These are phyloP conservation scores for Sweltsa coloradensis DNA, from an alignment of 1,140 invertebrate species.

Conservation along the genomic window DNA sequence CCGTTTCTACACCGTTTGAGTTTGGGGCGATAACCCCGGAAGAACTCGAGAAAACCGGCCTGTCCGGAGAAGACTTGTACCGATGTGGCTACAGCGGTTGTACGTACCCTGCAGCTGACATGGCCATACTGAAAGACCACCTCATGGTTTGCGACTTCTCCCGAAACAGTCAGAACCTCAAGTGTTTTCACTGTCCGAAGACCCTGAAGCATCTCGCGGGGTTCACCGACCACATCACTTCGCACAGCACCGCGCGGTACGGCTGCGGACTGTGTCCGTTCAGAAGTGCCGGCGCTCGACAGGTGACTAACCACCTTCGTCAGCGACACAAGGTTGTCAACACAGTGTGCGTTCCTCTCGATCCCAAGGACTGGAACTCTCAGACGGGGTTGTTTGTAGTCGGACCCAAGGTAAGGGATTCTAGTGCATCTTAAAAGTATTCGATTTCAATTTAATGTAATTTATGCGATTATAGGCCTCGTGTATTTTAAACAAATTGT, in stretches of 20 bases:
- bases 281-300: conserved; percentile 30
- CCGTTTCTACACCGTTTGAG: no score
- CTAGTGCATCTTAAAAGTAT: no score
- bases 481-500: no score
- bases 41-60: not conserved
- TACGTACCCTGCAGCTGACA: conserved; percentile 21
- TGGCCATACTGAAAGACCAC: conserved; percentile 32
- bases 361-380: conserved; percentile 35
- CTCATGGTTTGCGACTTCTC: conserved; percentile 29
- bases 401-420: conserved; percentile 27
- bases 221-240: no score
- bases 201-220: no score
- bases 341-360: conserved; percentile 33
- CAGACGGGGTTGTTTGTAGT: conserved; percentile 39
- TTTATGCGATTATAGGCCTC: no score
- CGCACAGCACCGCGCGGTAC: conserved; percentile 36
- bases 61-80: conserved; percentile 32
- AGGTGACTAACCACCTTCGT: conserved; percentile 39
- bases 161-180: conserved; percentile 20
- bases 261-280: conserved; percentile 37
- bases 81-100: conserved; percentile 36
- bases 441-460: no score
- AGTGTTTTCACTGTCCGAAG: conserved; percentile 38
- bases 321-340: conserved; percentile 33
- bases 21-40: not conserved